Evolutionary conservation across 2,888 invertebrate species (phyloP), one percentile per base, ranked within the genome.

Genomic region (Lysandra bellargus): DNA sequence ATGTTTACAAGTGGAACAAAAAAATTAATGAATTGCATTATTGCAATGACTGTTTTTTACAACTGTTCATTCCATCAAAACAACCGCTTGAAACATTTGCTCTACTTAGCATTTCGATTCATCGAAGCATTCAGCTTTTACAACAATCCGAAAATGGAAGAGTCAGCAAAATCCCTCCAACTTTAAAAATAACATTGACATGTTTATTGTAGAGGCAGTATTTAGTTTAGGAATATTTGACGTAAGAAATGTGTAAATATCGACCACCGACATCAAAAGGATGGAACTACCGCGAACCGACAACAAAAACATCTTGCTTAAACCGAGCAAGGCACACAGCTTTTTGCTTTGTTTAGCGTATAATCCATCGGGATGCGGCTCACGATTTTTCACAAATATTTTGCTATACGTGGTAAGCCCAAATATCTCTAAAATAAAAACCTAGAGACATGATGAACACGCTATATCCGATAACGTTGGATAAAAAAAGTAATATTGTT

Each of bases 331-430:
- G 79, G 80, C 78, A 79, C 79, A 79, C 78, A 78, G 53, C 76
- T 78, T 79, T 81, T 79, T 80, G 60, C 76, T 78, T 79, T 64
- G 72, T 80, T 81, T 57, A 80, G 60, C 49, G 76, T 79, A 78
- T 76, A 78, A 79, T 75, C 64, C 80, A 79, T 80, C 78, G 77
- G 77, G 78, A 81, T 76, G 73, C 81, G 78, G 77, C 78, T 81
- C 81, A 80, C 80, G 80, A 81, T 81, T 81, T 79, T 79, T 77
- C 79, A 75, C 74, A 75, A 75, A 75, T 79, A 74, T 75, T 75
- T 75, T 6, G 60, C 79, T 61, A 79, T 79, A 75, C 40, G 74
- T 75, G 79, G 79, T 60, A 61, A 79, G 1, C 30, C 23, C 60
- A 74, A 61, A 44, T 78, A 61, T 49, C 49, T 44, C 30, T 44